Percentiles rank a stretch among this genome's conserved stretches.
Conservation (phyloP, 2,888 invertebrate genomes). For the Anarsia innoxiella region DNA sequence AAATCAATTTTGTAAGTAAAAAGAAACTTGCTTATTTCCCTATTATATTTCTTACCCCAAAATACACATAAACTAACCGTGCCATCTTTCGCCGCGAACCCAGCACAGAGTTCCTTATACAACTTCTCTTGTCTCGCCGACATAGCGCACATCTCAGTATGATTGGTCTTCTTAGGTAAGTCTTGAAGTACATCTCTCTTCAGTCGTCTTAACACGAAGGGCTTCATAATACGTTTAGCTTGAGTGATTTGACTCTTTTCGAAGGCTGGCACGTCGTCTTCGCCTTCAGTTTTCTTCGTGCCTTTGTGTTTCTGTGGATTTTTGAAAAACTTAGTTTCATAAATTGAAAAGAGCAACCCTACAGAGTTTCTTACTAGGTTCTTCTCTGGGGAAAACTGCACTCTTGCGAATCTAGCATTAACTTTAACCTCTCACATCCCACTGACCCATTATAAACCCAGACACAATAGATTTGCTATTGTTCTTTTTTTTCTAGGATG, state of each 20-base stretch:
- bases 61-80: slow-evolving; percentile 68
- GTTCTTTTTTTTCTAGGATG: no score
- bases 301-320: slow-evolving; percentile 76
- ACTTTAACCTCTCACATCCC: no score
- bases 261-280: slow-evolving; percentile 83
- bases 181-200: slow-evolving; percentile 91
- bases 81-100: slow-evolving; percentile 78
- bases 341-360: no score
- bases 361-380: no score
- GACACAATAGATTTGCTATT: no score
- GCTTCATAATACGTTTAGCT: slow-evolving; percentile 96
- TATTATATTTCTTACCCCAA: no score
- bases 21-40: no score
- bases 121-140: slow-evolving; percentile 81
- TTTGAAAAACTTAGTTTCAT: no score
- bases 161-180: slow-evolving; percentile 88
- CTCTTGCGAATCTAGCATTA: no score
- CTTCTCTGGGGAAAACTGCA: no score
- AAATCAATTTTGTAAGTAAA: no score
- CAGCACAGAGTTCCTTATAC: slow-evolving; percentile 83
- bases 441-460: no score
- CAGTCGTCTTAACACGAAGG: slow-evolving; percentile 91
- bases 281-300: slow-evolving; percentile 60
- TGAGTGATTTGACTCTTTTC: slow-evolving; percentile 93
- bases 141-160: slow-evolving; percentile 79